Base-by-base conservation (phyloP, 2,888 invertebrate species). In the Campoplex nolae region DNA sequence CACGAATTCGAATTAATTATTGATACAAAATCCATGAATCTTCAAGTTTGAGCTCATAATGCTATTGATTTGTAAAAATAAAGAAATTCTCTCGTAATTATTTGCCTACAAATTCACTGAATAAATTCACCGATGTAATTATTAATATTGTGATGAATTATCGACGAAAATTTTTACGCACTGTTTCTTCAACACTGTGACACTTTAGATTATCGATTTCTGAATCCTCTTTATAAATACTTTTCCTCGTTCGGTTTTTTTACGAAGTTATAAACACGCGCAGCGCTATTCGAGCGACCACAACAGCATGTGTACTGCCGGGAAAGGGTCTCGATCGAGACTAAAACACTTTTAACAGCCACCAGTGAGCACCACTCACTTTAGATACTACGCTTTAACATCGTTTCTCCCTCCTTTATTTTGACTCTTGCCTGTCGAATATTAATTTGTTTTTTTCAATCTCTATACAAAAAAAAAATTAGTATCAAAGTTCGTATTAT, bases 261-360 rank as follows among this genome's bases (percentile, higher is more conserved):
- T 62, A 0, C 48, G 42, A 9, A 32, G 56, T 48, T 28, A 68
- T 62, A 86, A 76, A 76, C 71, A 77, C 84, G 58, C 74, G 58
- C 75, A 56, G 23, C 70, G 67, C 65, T 73, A 67, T 28, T 56
- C 83, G 85, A 54, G 68, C 51, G 76, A 70, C 67, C 85, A 73
- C 81, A 74, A 77, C 79, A 68, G 76, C 80, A 79, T 65, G 84
- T 82, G 83, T 86, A 88, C 88, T 83, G 86, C 73, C 84, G 81
- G 78, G 85, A 88, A 89, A 84, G 87, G 88, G 83, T 85, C 83
- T 83, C 84, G 86, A 70, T 76, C 81, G 82, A 82, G 88, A 89
- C 89, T 89, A 88, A 89, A 86, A 73, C 79, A 83, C 81, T 77
- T 84, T 70, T 71, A 82, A 65, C 83, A 77, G 62, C 38, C 18